These are phyloP conservation scores for Dryobates pubescens DNA, from an alignment of 2,797 vertebrate genomes.

Conservation along the genomic window DNA sequence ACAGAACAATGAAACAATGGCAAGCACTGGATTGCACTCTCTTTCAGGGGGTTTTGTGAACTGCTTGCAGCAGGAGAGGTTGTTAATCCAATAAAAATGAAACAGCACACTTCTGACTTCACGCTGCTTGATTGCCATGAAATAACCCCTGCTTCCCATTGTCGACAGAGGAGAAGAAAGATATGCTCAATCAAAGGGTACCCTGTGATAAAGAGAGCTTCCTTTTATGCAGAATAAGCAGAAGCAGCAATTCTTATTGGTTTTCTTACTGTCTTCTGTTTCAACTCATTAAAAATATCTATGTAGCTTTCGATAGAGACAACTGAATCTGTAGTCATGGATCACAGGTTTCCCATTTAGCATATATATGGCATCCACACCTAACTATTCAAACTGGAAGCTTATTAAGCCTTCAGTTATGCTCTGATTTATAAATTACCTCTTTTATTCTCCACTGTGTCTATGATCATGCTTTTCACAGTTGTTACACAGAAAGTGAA, in stretches of 20 bases:
- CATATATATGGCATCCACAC: not conserved
- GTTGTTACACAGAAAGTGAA: not conserved
- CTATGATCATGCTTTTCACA: not conserved
- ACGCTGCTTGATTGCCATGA: not conserved
- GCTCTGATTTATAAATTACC: not conserved
- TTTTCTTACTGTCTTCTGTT: not conserved
- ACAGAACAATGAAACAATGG: not conserved
- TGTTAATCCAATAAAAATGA: not conserved
- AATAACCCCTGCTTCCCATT: not conserved
- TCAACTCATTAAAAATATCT: not conserved
- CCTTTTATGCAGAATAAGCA: not conserved
- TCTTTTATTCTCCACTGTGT: not conserved
- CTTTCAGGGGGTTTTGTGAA: not conserved
- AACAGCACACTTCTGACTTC: not conserved
- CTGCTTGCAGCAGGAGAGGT: not conserved
- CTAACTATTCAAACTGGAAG: not conserved
- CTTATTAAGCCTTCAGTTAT: not conserved
- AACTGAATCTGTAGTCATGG: not conserved
- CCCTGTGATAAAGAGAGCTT: not conserved
- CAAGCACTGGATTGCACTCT: not conserved
- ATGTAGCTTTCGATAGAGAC: not conserved
- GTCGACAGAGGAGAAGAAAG: not conserved
- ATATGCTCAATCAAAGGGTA: not conserved
- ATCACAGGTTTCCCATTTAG: not conserved
- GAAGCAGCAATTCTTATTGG: not conserved